Evolutionary conservation across 2,797 vertebrate species (phyloP).

Genomic region (Acridotheres tristis): DNA sequence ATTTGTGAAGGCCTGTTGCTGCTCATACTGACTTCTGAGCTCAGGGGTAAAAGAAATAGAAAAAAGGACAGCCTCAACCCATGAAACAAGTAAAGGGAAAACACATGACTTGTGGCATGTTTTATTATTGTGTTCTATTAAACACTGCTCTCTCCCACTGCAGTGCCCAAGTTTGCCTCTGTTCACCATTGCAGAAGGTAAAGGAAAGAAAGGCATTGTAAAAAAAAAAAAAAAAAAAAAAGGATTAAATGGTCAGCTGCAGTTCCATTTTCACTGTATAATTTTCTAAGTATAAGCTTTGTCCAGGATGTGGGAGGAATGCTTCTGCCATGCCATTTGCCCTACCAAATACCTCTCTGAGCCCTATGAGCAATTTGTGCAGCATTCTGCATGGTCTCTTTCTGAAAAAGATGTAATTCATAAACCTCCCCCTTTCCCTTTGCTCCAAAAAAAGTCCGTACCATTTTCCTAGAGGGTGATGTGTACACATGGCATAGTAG

Average conservation of each 20-base stretch:
- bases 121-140: background rate
- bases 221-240: background rate
- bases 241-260: background rate
- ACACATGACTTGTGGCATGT: background rate
- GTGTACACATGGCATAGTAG: background rate
- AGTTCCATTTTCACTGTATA: background rate
- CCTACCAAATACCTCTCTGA: background rate
- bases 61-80: no score
- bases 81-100: background rate
- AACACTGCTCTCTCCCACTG: background rate
- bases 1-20: background rate
- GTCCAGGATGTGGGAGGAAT: background rate
- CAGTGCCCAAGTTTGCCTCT: background rate
- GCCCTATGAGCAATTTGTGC: background rate
- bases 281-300: background rate
- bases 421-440: background rate
- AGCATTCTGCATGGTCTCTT: background rate
- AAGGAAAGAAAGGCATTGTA: background rate
- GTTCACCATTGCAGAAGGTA: background rate
- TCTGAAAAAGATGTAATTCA: background rate
- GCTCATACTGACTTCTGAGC: constrained; percentile 13
- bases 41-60: background rate
- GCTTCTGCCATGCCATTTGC: background rate
- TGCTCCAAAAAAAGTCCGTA: background rate
- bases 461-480: background rate